Percentiles rank a stretch among this genome's conserved stretches.
These are phyloP conservation scores for Darevskia mixta DNA, from an alignment of 2,797 vertebrate genomes.

Conservation along the genomic window DNA sequence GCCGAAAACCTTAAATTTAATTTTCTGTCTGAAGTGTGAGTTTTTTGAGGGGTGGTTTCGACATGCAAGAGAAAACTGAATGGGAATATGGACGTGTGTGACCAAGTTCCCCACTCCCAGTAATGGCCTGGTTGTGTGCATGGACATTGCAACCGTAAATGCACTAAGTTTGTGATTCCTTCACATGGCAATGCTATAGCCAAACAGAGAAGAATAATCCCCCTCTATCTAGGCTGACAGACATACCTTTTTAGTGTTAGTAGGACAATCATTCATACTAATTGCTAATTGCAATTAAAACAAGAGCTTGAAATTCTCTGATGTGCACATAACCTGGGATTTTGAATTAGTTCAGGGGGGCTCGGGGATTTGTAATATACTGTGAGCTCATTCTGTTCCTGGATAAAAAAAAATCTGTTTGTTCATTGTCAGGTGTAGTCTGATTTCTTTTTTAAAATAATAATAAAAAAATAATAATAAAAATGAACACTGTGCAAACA, in stretches of 20 bases:
- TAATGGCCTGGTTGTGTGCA: background rate
- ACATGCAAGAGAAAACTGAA: background rate
- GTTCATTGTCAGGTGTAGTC: conserved; percentile 70
- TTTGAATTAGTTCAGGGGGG: conserved; percentile 57
- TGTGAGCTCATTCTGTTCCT: conserved; percentile 62
- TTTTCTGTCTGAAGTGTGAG: too few relatives aligned
- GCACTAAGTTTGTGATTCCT: background rate
- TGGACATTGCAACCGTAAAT: background rate
- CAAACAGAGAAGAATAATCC: background rate
- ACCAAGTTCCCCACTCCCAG: background rate
- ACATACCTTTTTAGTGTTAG: conserved; percentile 51
- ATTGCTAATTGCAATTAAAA: conserved; percentile 67
- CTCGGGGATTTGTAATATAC: conserved; percentile 56
- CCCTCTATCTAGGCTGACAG: conserved; percentile 45
- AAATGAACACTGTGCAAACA: conserved; percentile 69
- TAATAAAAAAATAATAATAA: conserved; percentile 59
- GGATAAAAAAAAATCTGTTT: conserved; percentile 67
- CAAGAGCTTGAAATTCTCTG: conserved; percentile 56
- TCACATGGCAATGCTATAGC: background rate
- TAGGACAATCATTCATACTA: conserved; percentile 60
- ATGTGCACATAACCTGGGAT: conserved; percentile 61
- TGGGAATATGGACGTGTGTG: background rate
- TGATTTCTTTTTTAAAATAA: background rate
- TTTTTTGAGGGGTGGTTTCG: too few relatives aligned
- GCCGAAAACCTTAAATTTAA: too few relatives aligned